Conservation (phyloP, 2,797 vertebrate genomes). For the Babyrousa celebensis region DNA sequence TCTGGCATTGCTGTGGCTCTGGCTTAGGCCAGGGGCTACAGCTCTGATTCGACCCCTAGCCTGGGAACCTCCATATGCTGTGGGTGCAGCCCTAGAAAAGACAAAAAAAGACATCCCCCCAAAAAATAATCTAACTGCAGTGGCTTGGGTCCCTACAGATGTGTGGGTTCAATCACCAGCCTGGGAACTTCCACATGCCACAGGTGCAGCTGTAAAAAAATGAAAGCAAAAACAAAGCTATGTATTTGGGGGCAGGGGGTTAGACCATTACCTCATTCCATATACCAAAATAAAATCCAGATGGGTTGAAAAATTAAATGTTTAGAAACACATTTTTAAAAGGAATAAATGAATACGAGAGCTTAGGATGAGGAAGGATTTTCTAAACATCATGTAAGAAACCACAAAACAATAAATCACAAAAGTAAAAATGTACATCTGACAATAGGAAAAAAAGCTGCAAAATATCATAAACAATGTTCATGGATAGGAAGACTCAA, state of each 20-base stretch:
- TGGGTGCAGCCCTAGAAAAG: no score
- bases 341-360: conserved; percentile 37
- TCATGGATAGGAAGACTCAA: neutral
- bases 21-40: no score
- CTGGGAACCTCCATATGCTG: no score
- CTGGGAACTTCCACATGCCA: no score
- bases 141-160: no score
- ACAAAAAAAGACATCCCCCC: no score
- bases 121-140: no score
- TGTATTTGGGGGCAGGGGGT: neutral
- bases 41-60: no score
- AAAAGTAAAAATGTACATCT: conserved; percentile 36
- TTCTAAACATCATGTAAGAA: conserved; percentile 50
- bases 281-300: conserved; percentile 43
- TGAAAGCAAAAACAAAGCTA: neutral
- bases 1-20: no score
- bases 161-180: no score
- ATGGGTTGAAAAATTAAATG: conserved; percentile 47
- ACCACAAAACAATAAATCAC: conserved; percentile 17
- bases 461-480: conserved; percentile 50
- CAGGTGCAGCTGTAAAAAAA: no score
- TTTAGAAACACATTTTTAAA: conserved; percentile 50
- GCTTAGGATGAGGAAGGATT: neutral
- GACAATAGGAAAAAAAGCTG: conserved; percentile 23
- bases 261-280: neutral